Evolutionary conservation across 2,113 vertebrate species (phyloP), one percentile per base, ranked within the genome.

Genomic region (Hylia prasina): DNA sequence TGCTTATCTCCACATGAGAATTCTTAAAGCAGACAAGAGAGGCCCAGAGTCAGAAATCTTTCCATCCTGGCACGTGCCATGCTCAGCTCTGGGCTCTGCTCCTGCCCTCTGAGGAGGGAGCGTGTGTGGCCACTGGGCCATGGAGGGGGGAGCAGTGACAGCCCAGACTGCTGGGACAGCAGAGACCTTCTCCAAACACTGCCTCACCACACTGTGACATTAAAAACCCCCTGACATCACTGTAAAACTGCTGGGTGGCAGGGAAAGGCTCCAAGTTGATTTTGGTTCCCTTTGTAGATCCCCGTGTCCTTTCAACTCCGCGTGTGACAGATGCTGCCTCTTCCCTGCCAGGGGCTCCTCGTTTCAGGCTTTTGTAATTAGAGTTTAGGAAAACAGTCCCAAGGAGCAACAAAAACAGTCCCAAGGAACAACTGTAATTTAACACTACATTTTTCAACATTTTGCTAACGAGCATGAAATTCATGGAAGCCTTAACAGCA

Each of bases 51-150:
- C 54, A 91, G 54, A 18, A 39, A 33, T 3, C 10, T 54, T 48
- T 56, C 35, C 68, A 73, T 15, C n/a, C 6, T 22, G 51, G 47
- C 22, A 19, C 0, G 2, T 13, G 63, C 28, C 10, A 0, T 2
- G 24, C 50, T 65, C 21, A 5, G 63, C 35, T 45, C 47, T 20
- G 30, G 30, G 56, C 51, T 71, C 53, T 30, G 6, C 53, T 72
- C 42, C 51, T 53, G 76, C 83, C 63, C 37, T 15, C 15, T 0
- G 0, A 77, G 72, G 19, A 39, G 25, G 33, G 23, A 76, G 42
- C 5, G 1, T 0, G 2, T n/a, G 69, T 27, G 42, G 77, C 48
- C 82, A 31, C 30, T 10, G 4, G 57, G 48, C 82, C 72, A 47
- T 57, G 56, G 35, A 27, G 24, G 8, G 33, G 71, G 72, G 10